A percentile compares a stretch with the other conserved stretches of the same genome.
Conservation (phyloP, 2,797 vertebrate species). For the Telmatherina bonti region DNA sequence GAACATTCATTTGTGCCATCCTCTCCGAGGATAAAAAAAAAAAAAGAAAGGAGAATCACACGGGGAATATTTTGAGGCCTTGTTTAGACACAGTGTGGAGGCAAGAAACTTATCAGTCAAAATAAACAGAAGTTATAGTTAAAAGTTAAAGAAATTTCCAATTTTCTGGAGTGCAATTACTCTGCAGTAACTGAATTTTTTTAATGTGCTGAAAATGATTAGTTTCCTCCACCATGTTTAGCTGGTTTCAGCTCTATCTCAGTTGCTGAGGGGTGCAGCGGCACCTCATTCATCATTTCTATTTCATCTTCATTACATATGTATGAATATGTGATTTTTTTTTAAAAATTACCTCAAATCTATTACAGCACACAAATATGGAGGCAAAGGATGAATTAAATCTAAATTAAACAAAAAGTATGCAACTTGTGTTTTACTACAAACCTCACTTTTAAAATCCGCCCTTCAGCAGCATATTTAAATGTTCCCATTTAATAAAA, state of each 20-base stretch:
- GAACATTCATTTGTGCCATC: constrained; percentile 62
- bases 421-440: constrained; percentile 12
- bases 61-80: constrained; percentile 17
- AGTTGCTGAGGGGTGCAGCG: not conserved
- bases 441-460: constrained; percentile 13
- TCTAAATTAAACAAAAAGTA: constrained; percentile 21
- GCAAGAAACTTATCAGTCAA: not conserved
- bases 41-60: constrained; percentile 6
- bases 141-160: constrained; percentile 14
- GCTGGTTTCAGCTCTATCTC: constrained; percentile 25
- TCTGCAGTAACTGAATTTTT: constrained; percentile 3
- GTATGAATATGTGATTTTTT: constrained; percentile 14
- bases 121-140: constrained; percentile 8
- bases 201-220: constrained; percentile 7
- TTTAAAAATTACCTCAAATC: constrained; percentile 9
- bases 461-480: not conserved
- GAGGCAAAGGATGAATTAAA: constrained; percentile 25
- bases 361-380: constrained; percentile 34
- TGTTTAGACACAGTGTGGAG: constrained; percentile 12
- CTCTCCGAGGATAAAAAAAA: constrained; percentile 11
- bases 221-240: not conserved
- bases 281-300: not conserved
- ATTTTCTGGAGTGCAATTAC: constrained; percentile 21
- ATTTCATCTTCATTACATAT: constrained; percentile 25
- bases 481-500: not conserved